A percentile compares a stretch with the other conserved stretches of the same genome.
These are phyloP conservation scores for Harpagoxenus sublaevis DNA, from an alignment of 2,888 invertebrate genomes.

Conservation along the genomic window DNA sequence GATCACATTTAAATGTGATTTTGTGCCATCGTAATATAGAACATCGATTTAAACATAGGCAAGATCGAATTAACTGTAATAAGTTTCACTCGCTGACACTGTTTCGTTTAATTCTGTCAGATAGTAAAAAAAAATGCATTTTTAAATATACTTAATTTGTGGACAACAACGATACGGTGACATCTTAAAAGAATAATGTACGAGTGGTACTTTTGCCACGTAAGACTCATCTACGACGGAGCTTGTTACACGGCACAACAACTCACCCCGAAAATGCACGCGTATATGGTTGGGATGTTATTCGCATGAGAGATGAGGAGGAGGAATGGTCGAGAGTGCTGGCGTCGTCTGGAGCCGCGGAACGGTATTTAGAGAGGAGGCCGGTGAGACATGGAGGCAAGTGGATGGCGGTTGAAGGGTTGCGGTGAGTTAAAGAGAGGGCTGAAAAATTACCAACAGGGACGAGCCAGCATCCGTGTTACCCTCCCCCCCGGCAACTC, in stretches of 20 bases:
- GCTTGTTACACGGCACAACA: slow-evolving; percentile 64
- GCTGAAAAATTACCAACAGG: slow-evolving; percentile 76
- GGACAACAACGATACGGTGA: not conserved
- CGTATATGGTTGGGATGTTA: slow-evolving; percentile 66
- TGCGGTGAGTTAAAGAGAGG: slow-evolving; percentile 68
- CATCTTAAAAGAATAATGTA: not conserved
- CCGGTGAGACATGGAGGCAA: slow-evolving; percentile 57
- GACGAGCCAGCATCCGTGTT: slow-evolving; percentile 62
- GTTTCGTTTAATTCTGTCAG: not conserved
- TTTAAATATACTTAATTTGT: not conserved
- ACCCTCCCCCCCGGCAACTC: slow-evolving; percentile 45
- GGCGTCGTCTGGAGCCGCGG: slow-evolving; percentile 58
- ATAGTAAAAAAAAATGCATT: not conserved
- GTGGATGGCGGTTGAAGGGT: slow-evolving; percentile 59
- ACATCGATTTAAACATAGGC: not conserved
- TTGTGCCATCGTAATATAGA: not conserved
- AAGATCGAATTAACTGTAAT: not conserved
- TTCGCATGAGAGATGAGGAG: slow-evolving; percentile 63
- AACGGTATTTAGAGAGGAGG: slow-evolving; percentile 50
- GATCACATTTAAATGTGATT: not conserved
- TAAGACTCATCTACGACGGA: slow-evolving; percentile 58
- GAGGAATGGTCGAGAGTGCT: slow-evolving; percentile 46
- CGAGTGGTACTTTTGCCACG: not conserved
- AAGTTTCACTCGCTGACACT: not conserved
- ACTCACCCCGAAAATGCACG: slow-evolving; percentile 52